These are phyloP conservation scores for Cabera pusaria DNA, from an alignment of 2,888 invertebrate species.

Conservation along the genomic window DNA sequence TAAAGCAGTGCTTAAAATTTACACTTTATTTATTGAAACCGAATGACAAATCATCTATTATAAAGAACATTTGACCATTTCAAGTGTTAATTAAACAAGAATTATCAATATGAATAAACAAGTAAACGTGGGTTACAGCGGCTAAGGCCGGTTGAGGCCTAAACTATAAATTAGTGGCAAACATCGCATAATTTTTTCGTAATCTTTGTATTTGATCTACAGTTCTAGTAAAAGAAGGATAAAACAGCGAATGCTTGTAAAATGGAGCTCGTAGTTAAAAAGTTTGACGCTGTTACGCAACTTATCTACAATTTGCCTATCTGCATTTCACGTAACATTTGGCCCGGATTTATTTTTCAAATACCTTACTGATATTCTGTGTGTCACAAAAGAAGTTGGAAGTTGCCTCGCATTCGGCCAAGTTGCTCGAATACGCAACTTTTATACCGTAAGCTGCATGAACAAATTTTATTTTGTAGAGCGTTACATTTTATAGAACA, in stretches of 20 bases:
- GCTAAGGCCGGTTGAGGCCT: no score
- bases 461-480: constrained; percentile 54
- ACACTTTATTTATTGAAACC: no score
- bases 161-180: no score
- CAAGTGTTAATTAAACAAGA: no score
- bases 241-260: constrained; percentile 16
- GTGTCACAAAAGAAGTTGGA: constrained; percentile 45
- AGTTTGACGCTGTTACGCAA: constrained; percentile 27
- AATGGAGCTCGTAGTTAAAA: constrained; percentile 20
- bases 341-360: constrained; percentile 44
- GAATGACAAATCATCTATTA: no score
- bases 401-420: constrained; percentile 49
- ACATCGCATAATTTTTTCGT: no score
- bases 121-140: no score
- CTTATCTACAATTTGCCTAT: constrained; percentile 29
- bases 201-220: no score
- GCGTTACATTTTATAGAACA: constrained; percentile 60
- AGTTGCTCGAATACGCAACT: constrained; percentile 50
- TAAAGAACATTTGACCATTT: no score
- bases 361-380: constrained; percentile 37
- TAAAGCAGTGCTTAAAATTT: no score
- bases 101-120: no score
- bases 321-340: constrained; percentile 35
- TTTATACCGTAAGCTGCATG: constrained; percentile 50
- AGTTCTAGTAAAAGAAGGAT: no score